Conservation (phyloP, 2,888 invertebrate species). For the Leptura quadrifasciata region DNA sequence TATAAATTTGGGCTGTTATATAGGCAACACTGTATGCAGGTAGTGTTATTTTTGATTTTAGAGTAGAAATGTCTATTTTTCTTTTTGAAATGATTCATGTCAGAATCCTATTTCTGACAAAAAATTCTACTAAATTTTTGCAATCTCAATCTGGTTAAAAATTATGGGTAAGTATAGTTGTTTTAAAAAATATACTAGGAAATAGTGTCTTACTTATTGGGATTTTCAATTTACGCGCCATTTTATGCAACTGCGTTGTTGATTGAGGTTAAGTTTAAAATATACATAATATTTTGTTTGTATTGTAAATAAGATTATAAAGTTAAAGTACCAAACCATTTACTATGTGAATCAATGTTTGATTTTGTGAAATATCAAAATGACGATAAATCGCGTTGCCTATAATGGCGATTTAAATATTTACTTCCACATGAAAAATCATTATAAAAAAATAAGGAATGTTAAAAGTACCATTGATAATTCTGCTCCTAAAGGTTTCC, state of each 20-base stretch:
- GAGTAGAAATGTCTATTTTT: not conserved
- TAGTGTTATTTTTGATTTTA: not conserved
- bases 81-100: not conserved
- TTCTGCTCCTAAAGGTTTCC: conserved; percentile 66
- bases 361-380: conserved; percentile 42
- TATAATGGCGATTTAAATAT: conserved; percentile 62
- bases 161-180: conserved; percentile 22
- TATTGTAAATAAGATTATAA: not conserved
- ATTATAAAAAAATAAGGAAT: conserved; percentile 71
- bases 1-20: no score
- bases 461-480: conserved; percentile 71
- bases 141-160: not conserved
- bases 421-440: conserved; percentile 73
- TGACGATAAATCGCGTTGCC: conserved; percentile 58
- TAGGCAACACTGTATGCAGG: not conserved
- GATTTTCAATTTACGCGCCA: not conserved
- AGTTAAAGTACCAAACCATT: not conserved
- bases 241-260: conserved; percentile 13
- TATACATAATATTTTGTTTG: not conserved
- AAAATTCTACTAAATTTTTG: not conserved
- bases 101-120: not conserved
- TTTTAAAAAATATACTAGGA: not conserved
- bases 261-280: conserved; percentile 24
- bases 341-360: not conserved
- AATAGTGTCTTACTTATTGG: not conserved